phyloP scores from a whole-genome alignment of 2,797 vertebrate genomes.

The Gymnodraco acuticeps region DNA sequence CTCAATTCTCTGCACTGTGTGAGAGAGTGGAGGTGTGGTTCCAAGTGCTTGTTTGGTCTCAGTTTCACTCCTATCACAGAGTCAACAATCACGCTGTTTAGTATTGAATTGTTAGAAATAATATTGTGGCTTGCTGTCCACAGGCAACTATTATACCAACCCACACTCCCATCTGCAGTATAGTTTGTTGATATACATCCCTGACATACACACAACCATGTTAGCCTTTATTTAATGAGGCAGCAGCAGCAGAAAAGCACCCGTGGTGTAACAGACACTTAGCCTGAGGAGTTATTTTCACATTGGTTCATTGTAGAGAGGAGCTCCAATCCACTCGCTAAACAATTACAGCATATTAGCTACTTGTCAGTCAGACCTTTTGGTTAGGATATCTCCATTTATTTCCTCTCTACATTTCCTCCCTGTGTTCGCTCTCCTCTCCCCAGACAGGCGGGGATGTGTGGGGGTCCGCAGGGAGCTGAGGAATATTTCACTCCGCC shows the following conservation, averaged over 20 bases:
- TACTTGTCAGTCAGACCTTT: constrained; percentile 83
- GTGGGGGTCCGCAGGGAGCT: constrained; percentile 78
- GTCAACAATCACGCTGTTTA: constrained; percentile 76
- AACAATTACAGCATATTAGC: constrained; percentile 81
- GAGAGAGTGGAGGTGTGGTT: constrained; percentile 64
- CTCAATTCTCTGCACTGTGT: constrained; percentile 80
- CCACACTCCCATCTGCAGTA: constrained; percentile 30
- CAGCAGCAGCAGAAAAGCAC: constrained; percentile 54
- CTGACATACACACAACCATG: constrained; percentile 42
- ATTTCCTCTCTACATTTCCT: constrained; percentile 71
- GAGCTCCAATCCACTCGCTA: constrained; percentile 64
- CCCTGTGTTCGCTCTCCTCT: constrained; percentile 62
- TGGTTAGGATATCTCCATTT: constrained; percentile 79
- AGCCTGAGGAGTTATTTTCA: constrained; percentile 70
- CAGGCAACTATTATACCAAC: constrained; percentile 54
- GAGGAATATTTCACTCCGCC: constrained; percentile 82
- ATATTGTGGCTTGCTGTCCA: constrained; percentile 62
- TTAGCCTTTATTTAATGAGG: constrained; percentile 75
- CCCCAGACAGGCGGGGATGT: constrained; percentile 79
- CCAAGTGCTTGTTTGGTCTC: constrained; percentile 79
- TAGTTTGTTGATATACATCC: constrained; percentile 56
- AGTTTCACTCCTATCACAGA: constrained; percentile 75
- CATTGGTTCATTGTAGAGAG: constrained; percentile 63
- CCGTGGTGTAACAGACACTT: constrained; percentile 63
- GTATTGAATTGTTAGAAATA: constrained; percentile 63